Evolutionary conservation across 2,888 invertebrate species (phyloP).

Genomic region (Sinohyriopsis cumingii): DNA sequence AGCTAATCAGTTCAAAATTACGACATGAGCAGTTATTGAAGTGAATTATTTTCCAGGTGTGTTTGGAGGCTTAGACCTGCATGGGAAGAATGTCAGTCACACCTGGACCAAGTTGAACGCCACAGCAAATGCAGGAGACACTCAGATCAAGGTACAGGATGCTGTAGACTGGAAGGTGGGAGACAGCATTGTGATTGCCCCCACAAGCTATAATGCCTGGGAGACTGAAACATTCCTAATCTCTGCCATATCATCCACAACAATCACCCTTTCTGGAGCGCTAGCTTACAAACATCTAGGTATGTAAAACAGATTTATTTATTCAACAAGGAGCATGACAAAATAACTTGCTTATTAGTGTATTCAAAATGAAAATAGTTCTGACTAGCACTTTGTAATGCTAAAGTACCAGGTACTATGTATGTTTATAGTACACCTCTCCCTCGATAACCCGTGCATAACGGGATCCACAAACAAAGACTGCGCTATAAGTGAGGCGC

Average conservation of each 20-base stretch:
- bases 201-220: slow-evolving; percentile 56
- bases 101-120: slow-evolving; percentile 55
- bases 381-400: too few species aligned
- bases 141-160: slow-evolving; percentile 45
- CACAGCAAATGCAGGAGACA: slow-evolving; percentile 49
- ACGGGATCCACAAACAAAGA: too few species aligned
- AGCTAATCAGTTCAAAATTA: neutral
- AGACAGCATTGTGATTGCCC: slow-evolving; percentile 59
- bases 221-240: slow-evolving; percentile 61
- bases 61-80: slow-evolving; percentile 65
- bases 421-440: too few species aligned
- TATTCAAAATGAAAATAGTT: too few species aligned
- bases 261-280: slow-evolving; percentile 46
- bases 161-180: slow-evolving; percentile 54
- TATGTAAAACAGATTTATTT: slow-evolving; percentile 16
- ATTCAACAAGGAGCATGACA: neutral
- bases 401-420: too few species aligned
- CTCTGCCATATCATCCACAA: slow-evolving; percentile 36
- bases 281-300: slow-evolving; percentile 56
- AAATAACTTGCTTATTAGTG: too few species aligned
- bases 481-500: too few species aligned
- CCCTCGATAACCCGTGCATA: too few species aligned
- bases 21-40: neutral
- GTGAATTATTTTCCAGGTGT: slow-evolving; percentile 41
- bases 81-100: slow-evolving; percentile 50